phyloP scores from a whole-genome alignment of 2,113 vertebrate species.

The Salminus brasiliensis region DNA sequence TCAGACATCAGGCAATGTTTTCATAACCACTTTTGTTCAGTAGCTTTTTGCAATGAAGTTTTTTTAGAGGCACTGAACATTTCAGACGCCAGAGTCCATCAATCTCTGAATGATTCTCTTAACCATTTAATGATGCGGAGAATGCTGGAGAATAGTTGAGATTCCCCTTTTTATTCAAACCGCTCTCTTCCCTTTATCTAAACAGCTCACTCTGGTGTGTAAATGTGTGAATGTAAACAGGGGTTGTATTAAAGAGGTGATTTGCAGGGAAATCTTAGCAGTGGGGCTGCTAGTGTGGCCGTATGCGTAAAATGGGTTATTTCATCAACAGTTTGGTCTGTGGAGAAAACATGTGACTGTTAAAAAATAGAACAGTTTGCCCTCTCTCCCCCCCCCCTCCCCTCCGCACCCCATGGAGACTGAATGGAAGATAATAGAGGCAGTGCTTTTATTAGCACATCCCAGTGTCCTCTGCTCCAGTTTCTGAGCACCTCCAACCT shows the following conservation, averaged over 20 bases:
- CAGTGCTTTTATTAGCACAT: conserved; percentile 64
- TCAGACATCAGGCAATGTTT: too few species aligned
- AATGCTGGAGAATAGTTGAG: too few species aligned
- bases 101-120: too few species aligned
- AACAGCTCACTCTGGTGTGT: too few species aligned
- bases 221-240: too few species aligned
- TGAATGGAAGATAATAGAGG: conserved; percentile 65
- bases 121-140: too few species aligned
- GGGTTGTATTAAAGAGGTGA: not conserved
- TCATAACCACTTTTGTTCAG: too few species aligned
- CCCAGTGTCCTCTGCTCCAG: conserved; percentile 59
- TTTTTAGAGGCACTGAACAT: too few species aligned
- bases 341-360: conserved; percentile 69
- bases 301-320: conserved; percentile 69
- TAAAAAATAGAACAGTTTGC: conserved; percentile 72
- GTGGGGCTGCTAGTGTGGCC: conserved; percentile 31
- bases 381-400: conserved; percentile 53
- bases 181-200: too few species aligned
- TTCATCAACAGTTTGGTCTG: conserved; percentile 59
- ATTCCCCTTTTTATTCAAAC: too few species aligned
- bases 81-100: too few species aligned
- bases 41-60: too few species aligned
- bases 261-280: not conserved
- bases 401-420: conserved; percentile 54
- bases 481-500: conserved; percentile 31